phyloP scores from a whole-genome alignment of 2,113 vertebrate species.

The Archilochus colubris region DNA sequence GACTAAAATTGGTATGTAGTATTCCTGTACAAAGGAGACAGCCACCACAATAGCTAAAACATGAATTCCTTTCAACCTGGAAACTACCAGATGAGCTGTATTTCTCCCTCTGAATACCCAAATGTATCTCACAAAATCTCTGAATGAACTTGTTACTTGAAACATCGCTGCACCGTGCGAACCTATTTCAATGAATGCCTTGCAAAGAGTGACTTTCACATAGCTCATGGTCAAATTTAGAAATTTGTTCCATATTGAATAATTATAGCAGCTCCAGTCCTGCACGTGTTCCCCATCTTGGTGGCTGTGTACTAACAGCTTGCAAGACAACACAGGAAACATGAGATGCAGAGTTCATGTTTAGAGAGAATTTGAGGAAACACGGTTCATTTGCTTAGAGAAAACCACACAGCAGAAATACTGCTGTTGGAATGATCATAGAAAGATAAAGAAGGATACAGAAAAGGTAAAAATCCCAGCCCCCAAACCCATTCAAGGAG shows the following conservation, averaged over 20 bases:
- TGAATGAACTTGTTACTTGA: neutral
- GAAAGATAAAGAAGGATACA: neutral
- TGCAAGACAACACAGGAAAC: neutral
- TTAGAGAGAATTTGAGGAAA: neutral
- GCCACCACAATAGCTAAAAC: neutral
- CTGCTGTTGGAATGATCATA: neutral
- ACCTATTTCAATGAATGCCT: neutral
- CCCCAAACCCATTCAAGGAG: neutral
- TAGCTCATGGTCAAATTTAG: neutral
- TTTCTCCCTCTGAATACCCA: fast-evolving
- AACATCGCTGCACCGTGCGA: neutral
- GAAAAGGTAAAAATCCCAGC: neutral
- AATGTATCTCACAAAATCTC: neutral
- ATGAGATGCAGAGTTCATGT: neutral
- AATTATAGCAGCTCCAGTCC: neutral
- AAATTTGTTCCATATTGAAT: neutral
- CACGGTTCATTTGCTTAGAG: neutral
- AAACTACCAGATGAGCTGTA: neutral
- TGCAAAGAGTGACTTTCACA: neutral
- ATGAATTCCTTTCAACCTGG: neutral
- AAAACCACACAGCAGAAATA: neutral
- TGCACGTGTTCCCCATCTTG: neutral
- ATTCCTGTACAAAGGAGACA: neutral
- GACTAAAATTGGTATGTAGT: neutral
- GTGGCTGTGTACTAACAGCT: neutral